phyloP scores from a whole-genome alignment of 2,113 vertebrate genomes.

The Lates calcarifer region DNA sequence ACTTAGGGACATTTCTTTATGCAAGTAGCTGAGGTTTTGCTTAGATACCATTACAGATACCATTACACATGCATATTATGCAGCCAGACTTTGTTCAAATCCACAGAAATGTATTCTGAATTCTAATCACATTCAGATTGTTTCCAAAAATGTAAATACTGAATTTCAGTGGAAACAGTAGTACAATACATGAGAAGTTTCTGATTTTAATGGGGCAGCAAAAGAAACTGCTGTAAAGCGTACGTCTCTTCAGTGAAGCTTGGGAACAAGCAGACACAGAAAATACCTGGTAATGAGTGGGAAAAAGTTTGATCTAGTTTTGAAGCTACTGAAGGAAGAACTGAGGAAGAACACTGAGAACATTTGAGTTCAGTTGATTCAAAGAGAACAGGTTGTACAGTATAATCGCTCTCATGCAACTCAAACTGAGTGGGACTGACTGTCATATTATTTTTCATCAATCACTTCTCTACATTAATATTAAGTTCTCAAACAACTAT shows the following conservation, averaged over 20 bases:
- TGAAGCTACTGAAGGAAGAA: background rate
- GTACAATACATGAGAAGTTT: background rate
- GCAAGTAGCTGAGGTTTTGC: background rate
- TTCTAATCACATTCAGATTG: conserved; percentile 16
- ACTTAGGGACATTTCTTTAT: background rate
- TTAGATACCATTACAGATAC: conserved; percentile 8
- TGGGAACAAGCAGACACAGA: conserved; percentile 20
- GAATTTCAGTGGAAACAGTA: conserved; percentile 19
- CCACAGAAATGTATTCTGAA: conserved; percentile 13
- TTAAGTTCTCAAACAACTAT: background rate
- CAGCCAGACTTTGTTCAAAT: background rate
- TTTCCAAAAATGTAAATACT: background rate
- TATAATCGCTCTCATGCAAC: background rate
- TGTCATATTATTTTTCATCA: conserved; percentile 1
- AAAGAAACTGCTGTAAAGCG: background rate
- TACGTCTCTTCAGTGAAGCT: background rate
- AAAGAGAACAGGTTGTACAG: conserved; percentile 16
- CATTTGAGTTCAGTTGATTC: conserved; percentile 16
- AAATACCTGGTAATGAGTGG: conserved; percentile 1
- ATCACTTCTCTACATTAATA: background rate
- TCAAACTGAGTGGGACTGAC: conserved; percentile 1
- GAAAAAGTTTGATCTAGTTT: background rate
- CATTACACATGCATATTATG: background rate
- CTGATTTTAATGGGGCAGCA: conserved; percentile 10
- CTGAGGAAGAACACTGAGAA: conserved; percentile 9